Conservation (phyloP, 2,113 vertebrate genomes). For the Centrocercus urophasianus region DNA sequence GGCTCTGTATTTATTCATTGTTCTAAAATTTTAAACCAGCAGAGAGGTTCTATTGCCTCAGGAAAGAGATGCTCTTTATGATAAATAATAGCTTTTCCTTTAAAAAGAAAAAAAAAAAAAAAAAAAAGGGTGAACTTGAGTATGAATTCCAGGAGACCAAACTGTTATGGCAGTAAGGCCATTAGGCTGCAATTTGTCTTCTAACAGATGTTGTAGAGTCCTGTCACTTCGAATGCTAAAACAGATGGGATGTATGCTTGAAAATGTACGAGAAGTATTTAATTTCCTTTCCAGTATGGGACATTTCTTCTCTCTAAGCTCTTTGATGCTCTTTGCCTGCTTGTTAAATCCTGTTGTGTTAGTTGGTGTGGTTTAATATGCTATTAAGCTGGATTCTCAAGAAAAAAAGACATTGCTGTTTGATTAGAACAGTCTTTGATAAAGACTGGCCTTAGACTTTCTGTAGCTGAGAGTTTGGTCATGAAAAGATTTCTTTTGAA, state of each 20-base stretch:
- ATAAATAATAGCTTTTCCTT: slow-evolving; percentile 59
- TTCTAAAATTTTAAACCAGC: slow-evolving; percentile 30
- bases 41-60: slow-evolving; percentile 4
- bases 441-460: background rate
- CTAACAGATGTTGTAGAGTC: slow-evolving; percentile 61
- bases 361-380: slow-evolving; percentile 8
- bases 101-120: background rate
- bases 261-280: slow-evolving; percentile 66
- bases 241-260: slow-evolving; percentile 64
- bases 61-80: slow-evolving; percentile 14
- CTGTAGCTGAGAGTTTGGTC: background rate
- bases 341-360: slow-evolving; percentile 41
- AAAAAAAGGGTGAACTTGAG: slow-evolving; percentile 43
- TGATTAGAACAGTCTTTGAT: background rate
- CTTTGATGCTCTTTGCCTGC: slow-evolving; percentile 45
- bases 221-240: slow-evolving; percentile 64
- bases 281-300: slow-evolving; percentile 64
- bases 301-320: slow-evolving; percentile 43
- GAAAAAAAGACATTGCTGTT: background rate
- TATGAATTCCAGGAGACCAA: slow-evolving; percentile 58
- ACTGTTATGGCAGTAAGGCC: slow-evolving; percentile 34
- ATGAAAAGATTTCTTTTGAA: background rate
- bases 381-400: background rate
- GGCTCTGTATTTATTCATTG: background rate
- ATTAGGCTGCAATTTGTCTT: slow-evolving; percentile 72